Evolutionary conservation across 2,797 vertebrate species (phyloP).

Genomic region (Glossophaga mutica): DNA sequence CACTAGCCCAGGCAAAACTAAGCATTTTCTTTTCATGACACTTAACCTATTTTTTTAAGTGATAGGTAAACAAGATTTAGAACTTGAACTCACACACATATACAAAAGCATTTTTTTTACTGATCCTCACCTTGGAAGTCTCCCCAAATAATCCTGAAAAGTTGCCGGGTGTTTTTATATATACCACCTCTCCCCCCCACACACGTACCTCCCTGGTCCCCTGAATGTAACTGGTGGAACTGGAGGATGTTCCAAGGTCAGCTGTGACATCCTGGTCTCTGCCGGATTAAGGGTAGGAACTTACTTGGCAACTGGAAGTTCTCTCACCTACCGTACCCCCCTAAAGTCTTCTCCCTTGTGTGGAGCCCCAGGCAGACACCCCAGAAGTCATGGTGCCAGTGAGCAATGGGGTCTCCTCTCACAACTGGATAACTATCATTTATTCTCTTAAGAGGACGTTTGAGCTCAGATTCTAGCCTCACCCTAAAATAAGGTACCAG

Average conservation of each 20-base stretch:
- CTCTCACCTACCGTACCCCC: background rate
- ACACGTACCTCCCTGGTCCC: background rate
- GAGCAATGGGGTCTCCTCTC: background rate
- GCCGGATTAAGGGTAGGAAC: background rate
- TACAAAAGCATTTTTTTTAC: background rate
- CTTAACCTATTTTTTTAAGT: slow-evolving; percentile 37
- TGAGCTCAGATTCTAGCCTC: background rate
- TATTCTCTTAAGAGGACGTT: background rate
- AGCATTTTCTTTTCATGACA: slow-evolving; percentile 49
- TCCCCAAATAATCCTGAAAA: slow-evolving; percentile 30
- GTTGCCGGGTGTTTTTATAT: background rate
- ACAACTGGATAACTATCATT: background rate
- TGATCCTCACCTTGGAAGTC: background rate
- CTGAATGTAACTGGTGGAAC: background rate
- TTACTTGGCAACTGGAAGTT: slow-evolving; percentile 11
- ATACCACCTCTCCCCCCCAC: background rate
- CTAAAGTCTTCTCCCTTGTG: background rate
- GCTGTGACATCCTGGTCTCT: slow-evolving; percentile 36
- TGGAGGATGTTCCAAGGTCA: slow-evolving; percentile 6
- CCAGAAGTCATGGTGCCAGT: background rate
- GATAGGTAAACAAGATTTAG: slow-evolving; percentile 49
- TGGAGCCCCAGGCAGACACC: background rate
- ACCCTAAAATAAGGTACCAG: background rate
- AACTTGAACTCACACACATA: slow-evolving; percentile 39
- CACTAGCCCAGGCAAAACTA: slow-evolving; percentile 51